Evolutionary conservation across 2,797 vertebrate genomes (phyloP), one percentile per base, ranked within the genome.

Genomic region (Muscicapa striata): DNA sequence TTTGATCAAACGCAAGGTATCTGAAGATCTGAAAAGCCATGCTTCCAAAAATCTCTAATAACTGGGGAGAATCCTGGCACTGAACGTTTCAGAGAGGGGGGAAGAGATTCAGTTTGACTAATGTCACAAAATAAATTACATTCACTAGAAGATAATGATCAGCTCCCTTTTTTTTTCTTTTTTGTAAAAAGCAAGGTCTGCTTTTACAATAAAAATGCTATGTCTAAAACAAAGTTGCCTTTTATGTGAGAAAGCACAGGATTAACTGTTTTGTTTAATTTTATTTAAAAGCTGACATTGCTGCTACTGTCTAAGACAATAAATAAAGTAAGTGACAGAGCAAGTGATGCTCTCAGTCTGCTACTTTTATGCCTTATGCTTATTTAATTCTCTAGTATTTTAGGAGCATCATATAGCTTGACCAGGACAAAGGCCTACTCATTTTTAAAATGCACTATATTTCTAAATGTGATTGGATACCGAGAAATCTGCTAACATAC

Each of bases 141-240:
- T 59, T 51, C 45, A 57, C 61, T 38, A 70, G 46, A 87, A 74
- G 21, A 64, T 21, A 91, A 52, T 30, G 18, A 52, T 52, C 51
- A 52, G 51, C 29, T 52, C 29, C 19, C 51, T 30, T 17, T 63
- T 48, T 9, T 15, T 61, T 30, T 51, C 16, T 41, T 52, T 66
- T 51, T 40, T 30, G 5, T 23, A 26, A 84, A 74, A 84, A 82
- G 23, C 13, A 75, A 93, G 19, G 64, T 90, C 86, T 94, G 91
- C 74, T 96, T 91, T 96, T 87, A 93, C 23, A 96, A 89, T 70
- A 93, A 78, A 84, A 84, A 92, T 58, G n/a, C 49, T 78, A 54
- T 41, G 38, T 16, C 68, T 84, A 67, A 95, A 68, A 89, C 51
- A 90, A 95, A 96, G 86, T 57, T 49, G 69, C 59, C 81, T 96